phyloP scores from a whole-genome alignment of 2,888 invertebrate species.

The Blera fallax region DNA sequence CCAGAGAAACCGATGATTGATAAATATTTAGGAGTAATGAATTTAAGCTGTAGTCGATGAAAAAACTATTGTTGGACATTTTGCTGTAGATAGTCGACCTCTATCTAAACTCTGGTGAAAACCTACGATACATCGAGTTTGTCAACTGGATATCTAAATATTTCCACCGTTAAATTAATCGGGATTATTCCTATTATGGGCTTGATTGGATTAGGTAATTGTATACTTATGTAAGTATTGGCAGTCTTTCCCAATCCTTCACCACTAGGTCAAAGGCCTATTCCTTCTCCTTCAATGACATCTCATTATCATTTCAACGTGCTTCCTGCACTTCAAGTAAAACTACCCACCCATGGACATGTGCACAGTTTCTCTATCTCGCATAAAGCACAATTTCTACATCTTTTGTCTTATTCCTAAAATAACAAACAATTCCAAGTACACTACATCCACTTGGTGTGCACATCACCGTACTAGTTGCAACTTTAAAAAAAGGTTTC shows the following conservation, averaged over 20 bases:
- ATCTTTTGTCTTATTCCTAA: background rate
- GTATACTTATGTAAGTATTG: background rate
- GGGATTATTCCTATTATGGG: background rate
- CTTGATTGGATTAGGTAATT: background rate
- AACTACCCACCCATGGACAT: slow-evolving; percentile 2
- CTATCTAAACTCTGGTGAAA: too few species aligned
- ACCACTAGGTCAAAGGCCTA: background rate
- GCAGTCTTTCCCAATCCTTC: background rate
- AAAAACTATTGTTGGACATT: too few species aligned
- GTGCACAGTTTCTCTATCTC: background rate
- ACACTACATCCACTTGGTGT: background rate
- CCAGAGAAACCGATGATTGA: too few species aligned
- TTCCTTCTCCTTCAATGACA: background rate
- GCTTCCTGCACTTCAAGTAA: slow-evolving; percentile 2
- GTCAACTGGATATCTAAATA: background rate
- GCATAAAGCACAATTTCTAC: background rate
- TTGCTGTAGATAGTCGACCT: too few species aligned
- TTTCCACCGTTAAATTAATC: too few species aligned
- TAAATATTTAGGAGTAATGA: too few species aligned
- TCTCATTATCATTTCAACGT: background rate
- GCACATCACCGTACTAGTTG: background rate
- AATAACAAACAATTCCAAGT: background rate
- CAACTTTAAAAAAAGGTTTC: background rate
- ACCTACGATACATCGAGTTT: too few species aligned
- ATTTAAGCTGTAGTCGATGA: too few species aligned